Evolutionary conservation across 2,888 invertebrate genomes (phyloP), one percentile per base, ranked within the genome.

Genomic region (Physocephala rufipes): DNA sequence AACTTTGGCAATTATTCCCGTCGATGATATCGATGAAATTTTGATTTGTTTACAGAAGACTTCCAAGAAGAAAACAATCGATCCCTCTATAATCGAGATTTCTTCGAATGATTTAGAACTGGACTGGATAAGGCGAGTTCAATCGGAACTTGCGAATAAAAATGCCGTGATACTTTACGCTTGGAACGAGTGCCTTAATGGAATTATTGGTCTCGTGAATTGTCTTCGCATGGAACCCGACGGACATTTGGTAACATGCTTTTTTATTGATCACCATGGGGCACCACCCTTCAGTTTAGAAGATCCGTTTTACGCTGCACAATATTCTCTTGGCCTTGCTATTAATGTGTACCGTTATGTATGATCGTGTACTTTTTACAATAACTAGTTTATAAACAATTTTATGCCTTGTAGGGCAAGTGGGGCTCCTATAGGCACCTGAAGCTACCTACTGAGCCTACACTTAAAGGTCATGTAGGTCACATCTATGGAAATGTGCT

Each of bases 341-440:
- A 86, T 95, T 63, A 97, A 97, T 82, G 90, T 98, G 53, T 90
- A 88, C 76, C 89, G 90, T 76, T 86, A 91, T 79, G 86, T 86
- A 79, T 79, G 82, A 77, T 59, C 24, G 45, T 15, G 53, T 47
- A 36, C 26, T n/a, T 26, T 24, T 9, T 16, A 21, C 12, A 24
- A 47, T 45, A 58, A 21, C 16, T 53, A 45, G 2, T 5, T 15
- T n/a, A 61, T 16, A 45, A 24, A 24, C 7, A n/a, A 26, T 21
- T 13, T 24, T 59, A 30, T 58, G 59, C 15, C 19, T 73, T 74
- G 36, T 58, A 86, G 86, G 86, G 86, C 2, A 73, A 80, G 75
- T 86, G 86, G 93, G 93, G 96, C n/a, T 92, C 93, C 0, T 95
- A 94, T 82, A 89, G 95, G n/a, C 95, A 97, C 85, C 84, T 95